These are phyloP conservation scores for Pseudococcus viburni DNA, from an alignment of 2,888 invertebrate genomes.

Conservation along the genomic window DNA sequence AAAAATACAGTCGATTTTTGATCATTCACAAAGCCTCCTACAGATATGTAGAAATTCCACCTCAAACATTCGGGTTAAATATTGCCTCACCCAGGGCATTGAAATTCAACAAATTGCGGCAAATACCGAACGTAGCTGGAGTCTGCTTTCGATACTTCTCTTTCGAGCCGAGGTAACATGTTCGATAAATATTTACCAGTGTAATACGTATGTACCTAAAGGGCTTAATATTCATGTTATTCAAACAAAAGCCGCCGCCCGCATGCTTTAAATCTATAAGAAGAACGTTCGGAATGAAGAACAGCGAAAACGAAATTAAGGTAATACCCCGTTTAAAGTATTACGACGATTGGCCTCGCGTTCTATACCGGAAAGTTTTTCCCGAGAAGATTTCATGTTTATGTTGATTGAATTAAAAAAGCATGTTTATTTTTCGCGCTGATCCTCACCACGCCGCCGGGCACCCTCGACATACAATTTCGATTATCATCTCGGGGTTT, in stretches of 20 bases:
- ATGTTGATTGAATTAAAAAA: slow-evolving; percentile 21
- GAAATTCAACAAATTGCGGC: background rate
- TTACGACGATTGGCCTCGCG: background rate
- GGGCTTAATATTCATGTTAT: slow-evolving; percentile 5
- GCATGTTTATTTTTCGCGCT: background rate
- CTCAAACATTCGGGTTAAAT: background rate
- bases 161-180: background rate
- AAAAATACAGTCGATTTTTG: no score
- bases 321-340: background rate
- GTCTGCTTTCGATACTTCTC: background rate
- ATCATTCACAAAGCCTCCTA: no score
- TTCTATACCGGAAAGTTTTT: background rate
- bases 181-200: background rate
- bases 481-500: slow-evolving; percentile 10
- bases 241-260: background rate
- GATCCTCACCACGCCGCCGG: background rate
- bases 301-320: background rate
- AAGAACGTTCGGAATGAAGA: background rate
- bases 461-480: background rate
- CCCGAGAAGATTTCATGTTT: background rate
- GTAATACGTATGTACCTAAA: background rate
- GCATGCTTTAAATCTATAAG: background rate
- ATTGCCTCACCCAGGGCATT: background rate
- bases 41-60: no score
- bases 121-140: background rate